Base-by-base conservation (phyloP, 35 echinoderm and acorn worm species). In the Heliocidaris erythrogramma region DNA sequence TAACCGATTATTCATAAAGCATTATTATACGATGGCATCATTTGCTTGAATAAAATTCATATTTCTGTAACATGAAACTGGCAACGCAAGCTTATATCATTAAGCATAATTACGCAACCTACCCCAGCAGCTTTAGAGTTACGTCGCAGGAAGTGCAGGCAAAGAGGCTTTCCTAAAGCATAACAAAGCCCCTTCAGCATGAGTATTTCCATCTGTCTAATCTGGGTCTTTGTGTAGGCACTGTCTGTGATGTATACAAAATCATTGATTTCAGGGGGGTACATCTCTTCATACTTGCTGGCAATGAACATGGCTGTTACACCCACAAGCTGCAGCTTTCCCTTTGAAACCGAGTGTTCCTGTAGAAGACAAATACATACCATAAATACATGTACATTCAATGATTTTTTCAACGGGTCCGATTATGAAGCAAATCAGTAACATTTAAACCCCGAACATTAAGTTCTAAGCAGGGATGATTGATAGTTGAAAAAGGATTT, bases 191-290 rank as follows among this genome's bases (percentile, higher is more conserved):
- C 94, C 90, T 95, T 85, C 31, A 92, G 48, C 96, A 98, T 97
- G 50, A 93, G 50, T 35, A 88, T 60, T 52, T 99, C 98, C 92
- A 97, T 99, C 13, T 93, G 48, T 6, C 94, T 86, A 47, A 99
- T 99, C 90, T 99, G 98, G 16, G 85, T 91, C 48, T 97, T 96
- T 30, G 94, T 99, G 97, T 99, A 99, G 35, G 98, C 98, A 49
- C 97, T 97, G 90, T 99, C 98, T 9, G 98, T 99, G 94, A 99
- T 99, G 96, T 99, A 99, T 1, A 99, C 98, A 97, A 99, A 99
- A 93, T 99, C 98, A 24, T 95, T 95, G 89, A 99, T 99, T 92
- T 97, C 98, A 92, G 98, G 98, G 24, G 98, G 97, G 95, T 99
- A 99, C 98, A 99, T 99, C 88, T 99, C 98, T 85, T 99, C 98